phyloP scores from a whole-genome alignment of 2,888 invertebrate species.

The Omphaloscelis lunosa region DNA sequence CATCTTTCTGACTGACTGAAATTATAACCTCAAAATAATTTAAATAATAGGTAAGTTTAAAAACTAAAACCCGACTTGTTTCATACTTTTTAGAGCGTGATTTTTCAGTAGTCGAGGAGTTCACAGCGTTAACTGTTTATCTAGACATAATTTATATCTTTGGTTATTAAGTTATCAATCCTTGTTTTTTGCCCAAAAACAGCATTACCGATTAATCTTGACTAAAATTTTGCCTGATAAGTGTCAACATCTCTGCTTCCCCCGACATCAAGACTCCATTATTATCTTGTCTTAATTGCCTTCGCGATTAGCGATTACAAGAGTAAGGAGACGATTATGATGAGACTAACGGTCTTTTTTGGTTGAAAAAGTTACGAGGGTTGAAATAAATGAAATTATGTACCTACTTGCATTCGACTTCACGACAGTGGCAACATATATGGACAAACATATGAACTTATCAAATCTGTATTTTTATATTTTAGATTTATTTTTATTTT shows the following conservation, averaged over 20 bases:
- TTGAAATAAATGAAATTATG: not conserved
- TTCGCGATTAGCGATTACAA: conserved; percentile 32
- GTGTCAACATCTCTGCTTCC: conserved; percentile 19
- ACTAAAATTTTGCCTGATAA: conserved; percentile 17
- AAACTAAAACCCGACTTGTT: no score
- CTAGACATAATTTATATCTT: no score
- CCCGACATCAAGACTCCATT: conserved; percentile 43
- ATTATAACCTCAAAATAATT: no score
- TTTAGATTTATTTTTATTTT: no score
- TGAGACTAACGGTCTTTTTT: not conserved
- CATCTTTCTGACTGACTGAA: no score
- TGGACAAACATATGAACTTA: no score
- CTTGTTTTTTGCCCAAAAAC: not conserved
- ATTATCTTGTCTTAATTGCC: conserved; percentile 42
- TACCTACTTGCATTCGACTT: not conserved
- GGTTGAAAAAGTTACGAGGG: not conserved
- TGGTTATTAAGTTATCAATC: no score
- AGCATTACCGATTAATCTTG: conserved; percentile 2
- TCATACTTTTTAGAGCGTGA: no score
- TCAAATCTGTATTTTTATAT: no score
- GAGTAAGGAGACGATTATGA: conserved; percentile 25
- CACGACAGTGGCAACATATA: not conserved
- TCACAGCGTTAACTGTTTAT: no score
- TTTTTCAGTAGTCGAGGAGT: no score
- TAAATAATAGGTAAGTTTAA: no score